A percentile compares a stretch with the other conserved stretches of the same genome.
Evolutionary conservation across 2,888 invertebrate genomes (phyloP).

Genomic region (Rhabditoides inermis): DNA sequence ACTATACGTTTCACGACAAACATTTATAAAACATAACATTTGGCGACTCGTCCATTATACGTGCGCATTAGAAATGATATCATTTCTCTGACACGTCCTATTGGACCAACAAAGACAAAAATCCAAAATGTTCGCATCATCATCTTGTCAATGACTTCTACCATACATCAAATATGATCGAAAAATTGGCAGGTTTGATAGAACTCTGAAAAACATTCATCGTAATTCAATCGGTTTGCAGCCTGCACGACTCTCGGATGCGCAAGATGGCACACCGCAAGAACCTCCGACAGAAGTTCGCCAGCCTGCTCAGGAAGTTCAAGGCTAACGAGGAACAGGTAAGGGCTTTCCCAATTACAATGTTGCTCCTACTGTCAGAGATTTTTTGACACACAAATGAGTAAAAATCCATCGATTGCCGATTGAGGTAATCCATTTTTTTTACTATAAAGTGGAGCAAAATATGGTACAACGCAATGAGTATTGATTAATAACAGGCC

Average conservation of each 20-base stretch:
- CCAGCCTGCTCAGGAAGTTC: conserved; percentile 83
- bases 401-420: background rate
- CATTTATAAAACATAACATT: too few species aligned
- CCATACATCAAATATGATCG: background rate
- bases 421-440: background rate
- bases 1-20: too few species aligned
- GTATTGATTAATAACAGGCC: too few species aligned
- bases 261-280: background rate
- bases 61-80: too few species aligned
- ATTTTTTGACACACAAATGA: too few species aligned
- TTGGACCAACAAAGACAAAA: too few species aligned
- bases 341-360: conserved; percentile 14
- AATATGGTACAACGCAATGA: too few species aligned
- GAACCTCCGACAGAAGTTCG: conserved; percentile 92
- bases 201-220: background rate
- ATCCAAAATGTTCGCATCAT: too few species aligned
- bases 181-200: background rate
- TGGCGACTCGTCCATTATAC: too few species aligned
- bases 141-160: too few species aligned
- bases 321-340: conserved; percentile 72
- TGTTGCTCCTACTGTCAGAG: too few species aligned
- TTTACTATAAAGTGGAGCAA: background rate
- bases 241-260: background rate
- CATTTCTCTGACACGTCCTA: too few species aligned
- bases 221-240: background rate